Percentiles rank a stretch among this genome's conserved stretches.
These are phyloP conservation scores for Oligia strigilis DNA, from an alignment of 2,888 invertebrate species.

Conservation along the genomic window DNA sequence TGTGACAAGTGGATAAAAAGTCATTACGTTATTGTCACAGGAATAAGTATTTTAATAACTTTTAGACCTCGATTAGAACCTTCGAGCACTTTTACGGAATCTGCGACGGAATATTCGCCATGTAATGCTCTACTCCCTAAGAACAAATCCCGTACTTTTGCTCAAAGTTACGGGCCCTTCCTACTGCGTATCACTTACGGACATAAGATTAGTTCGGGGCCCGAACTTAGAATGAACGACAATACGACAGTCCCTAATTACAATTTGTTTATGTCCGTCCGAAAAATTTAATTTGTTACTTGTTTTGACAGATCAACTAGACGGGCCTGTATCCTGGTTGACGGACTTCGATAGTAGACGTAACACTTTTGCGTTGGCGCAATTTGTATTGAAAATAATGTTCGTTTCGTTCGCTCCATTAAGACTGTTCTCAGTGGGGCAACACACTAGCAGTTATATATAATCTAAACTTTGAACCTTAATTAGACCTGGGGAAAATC, in stretches of 20 bases:
- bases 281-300: no score
- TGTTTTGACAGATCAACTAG: no score
- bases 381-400: neutral
- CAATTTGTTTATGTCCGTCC: neutral
- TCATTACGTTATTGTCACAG: no score
- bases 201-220: no score
- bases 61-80: neutral
- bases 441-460: neutral
- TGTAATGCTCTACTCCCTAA: neutral
- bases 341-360: neutral
- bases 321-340: no score
- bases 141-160: neutral
- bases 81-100: neutral
- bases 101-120: neutral
- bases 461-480: neutral
- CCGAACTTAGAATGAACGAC: neutral
- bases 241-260: neutral
- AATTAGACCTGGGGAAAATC: constrained; percentile 7
- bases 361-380: neutral
- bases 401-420: no score
- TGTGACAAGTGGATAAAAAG: neutral
- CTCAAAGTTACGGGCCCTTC: neutral
- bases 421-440: neutral
- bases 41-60: neutral
- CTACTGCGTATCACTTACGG: neutral